A percentile compares a stretch with the other conserved stretches of the same genome.
Evolutionary conservation across 2,797 vertebrate species (phyloP).

Genomic region (Sebastes hubbsi): DNA sequence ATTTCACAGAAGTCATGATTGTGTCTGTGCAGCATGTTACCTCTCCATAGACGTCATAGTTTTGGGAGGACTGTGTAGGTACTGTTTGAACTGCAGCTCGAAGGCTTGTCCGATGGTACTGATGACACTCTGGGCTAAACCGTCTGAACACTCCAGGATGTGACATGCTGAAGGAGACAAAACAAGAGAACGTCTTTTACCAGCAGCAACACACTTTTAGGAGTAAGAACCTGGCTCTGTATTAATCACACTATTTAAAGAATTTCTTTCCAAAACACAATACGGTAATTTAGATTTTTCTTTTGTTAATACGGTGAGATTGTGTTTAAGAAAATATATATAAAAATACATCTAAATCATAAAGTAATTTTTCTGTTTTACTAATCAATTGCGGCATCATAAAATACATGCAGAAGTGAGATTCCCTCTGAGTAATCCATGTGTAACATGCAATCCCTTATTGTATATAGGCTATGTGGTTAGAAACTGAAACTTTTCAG

Average conservation of each 20-base stretch:
- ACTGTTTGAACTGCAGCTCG: slow-evolving; percentile 97
- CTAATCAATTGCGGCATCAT: background rate
- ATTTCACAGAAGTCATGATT: background rate
- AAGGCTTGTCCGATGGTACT: slow-evolving; percentile 97
- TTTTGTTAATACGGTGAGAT: background rate
- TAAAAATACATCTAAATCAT: background rate
- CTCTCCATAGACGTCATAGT: slow-evolving; percentile 86
- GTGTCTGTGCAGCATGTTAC: slow-evolving; percentile 70
- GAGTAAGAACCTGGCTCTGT: background rate
- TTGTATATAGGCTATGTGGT: background rate
- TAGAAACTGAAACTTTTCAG: background rate
- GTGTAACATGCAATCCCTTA: background rate
- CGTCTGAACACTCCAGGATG: slow-evolving; percentile 95
- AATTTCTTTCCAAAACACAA: background rate
- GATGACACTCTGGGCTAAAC: slow-evolving; percentile 95
- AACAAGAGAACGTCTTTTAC: background rate
- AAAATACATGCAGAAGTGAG: background rate
- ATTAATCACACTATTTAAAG: background rate
- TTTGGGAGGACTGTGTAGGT: slow-evolving; percentile 94
- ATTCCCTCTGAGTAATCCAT: background rate
- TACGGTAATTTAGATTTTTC: too few relatives aligned
- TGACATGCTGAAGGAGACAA: slow-evolving; percentile 87
- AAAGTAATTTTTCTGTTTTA: background rate
- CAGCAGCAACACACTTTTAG: too few relatives aligned
- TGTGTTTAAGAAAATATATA: background rate